Percentiles rank a stretch among this genome's conserved stretches.
These are phyloP conservation scores for Dasyurus viverrinus DNA, from an alignment of 2,113 vertebrate species.

Conservation along the genomic window DNA sequence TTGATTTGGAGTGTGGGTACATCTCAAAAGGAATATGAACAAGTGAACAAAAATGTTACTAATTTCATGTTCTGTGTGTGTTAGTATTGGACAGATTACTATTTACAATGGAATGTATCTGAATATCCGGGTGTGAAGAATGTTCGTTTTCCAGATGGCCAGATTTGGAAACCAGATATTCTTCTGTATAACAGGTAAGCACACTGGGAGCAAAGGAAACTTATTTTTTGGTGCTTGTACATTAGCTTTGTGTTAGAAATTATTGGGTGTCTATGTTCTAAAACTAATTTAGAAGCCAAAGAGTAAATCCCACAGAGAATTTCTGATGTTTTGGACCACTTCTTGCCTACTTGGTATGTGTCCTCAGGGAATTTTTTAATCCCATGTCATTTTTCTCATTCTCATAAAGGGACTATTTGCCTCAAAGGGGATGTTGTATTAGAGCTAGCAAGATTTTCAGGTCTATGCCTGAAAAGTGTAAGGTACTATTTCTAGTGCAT, in stretches of 20 bases:
- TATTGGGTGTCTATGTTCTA: neutral
- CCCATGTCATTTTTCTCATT: neutral
- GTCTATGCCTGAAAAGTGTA: neutral
- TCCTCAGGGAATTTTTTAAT: neutral
- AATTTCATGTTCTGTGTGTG: conserved; percentile 64
- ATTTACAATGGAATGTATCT: conserved; percentile 91
- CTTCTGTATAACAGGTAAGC: conserved; percentile 98
- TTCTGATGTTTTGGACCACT: neutral
- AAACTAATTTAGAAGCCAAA: neutral
- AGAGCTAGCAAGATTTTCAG: neutral
- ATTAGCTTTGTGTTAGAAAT: neutral
- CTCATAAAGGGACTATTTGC: neutral
- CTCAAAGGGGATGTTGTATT: neutral
- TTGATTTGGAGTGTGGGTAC: conserved; percentile 43
- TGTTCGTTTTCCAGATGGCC: conserved; percentile 91
- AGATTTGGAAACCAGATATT: conserved; percentile 98
- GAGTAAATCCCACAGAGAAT: neutral
- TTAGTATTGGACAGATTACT: conserved; percentile 93
- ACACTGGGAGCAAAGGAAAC: neutral
- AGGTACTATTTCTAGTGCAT: neutral
- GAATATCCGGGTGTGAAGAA: conserved; percentile 92
- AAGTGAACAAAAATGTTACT: conserved; percentile 28
- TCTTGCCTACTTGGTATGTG: neutral
- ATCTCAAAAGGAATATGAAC: neutral
- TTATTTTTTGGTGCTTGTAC: neutral